A percentile compares a stretch with the other conserved stretches of the same genome.
Conservation (phyloP, 2,113 vertebrate genomes). For the Myotis yumanensis region DNA sequence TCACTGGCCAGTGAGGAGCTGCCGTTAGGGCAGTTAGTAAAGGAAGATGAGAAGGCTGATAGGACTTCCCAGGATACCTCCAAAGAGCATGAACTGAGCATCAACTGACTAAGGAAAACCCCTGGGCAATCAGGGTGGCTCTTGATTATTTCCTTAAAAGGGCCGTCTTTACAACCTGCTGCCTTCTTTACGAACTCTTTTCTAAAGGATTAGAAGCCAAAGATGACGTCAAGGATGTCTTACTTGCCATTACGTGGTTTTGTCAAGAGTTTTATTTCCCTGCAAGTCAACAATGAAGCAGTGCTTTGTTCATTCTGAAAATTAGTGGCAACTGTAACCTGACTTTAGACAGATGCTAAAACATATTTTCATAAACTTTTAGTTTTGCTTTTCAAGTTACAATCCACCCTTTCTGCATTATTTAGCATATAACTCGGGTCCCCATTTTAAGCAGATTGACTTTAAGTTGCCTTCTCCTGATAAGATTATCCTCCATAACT, state of each 20-base stretch:
- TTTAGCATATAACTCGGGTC: not conserved
- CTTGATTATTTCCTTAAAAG: not conserved
- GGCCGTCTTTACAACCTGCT: not conserved
- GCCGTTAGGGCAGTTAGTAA: not conserved
- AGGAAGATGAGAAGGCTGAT: not conserved
- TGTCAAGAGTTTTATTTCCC: not conserved
- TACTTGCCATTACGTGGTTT: not conserved
- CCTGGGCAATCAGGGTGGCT: not conserved
- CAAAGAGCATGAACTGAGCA: not conserved
- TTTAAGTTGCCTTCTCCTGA: not conserved
- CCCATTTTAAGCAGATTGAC: not conserved
- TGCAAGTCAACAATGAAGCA: not conserved
- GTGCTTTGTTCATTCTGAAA: slow-evolving; percentile 1
- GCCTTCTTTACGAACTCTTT: no score
- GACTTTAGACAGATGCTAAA: not conserved
- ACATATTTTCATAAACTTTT: not conserved
- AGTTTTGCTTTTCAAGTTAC: slow-evolving; percentile 32
- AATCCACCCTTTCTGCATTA: not conserved
- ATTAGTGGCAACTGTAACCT: not conserved
- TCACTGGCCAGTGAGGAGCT: not conserved
- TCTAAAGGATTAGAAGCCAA: not conserved
- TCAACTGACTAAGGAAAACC: not conserved
- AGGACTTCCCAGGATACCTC: not conserved
- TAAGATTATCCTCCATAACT: not conserved
- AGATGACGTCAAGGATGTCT: not conserved